phyloP scores from a whole-genome alignment of 2,113 vertebrate species.

The Cyprinodon brontotheroides region DNA sequence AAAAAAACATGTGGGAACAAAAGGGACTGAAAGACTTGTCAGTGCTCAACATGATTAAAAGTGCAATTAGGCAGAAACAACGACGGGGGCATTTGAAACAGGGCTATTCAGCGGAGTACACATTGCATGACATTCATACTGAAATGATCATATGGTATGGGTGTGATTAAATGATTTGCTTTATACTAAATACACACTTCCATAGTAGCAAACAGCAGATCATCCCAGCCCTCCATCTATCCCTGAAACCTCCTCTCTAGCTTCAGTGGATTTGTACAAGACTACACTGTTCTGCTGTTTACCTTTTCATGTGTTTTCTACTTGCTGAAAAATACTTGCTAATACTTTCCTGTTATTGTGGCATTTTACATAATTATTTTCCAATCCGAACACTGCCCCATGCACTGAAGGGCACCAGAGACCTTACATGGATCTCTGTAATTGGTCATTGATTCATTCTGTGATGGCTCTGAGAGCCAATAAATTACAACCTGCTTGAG shows the following conservation, averaged over 20 bases:
- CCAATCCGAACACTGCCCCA: conserved; percentile 40
- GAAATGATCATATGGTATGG: not conserved
- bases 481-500: conserved; percentile 63
- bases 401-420: conserved; percentile 44
- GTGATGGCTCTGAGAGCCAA: conserved; percentile 54
- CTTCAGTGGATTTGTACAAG: conserved; percentile 9
- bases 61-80: conserved; percentile 18
- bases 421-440: conserved; percentile 55
- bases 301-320: not conserved
- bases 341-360: conserved; percentile 21
- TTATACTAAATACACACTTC: conserved; percentile 16
- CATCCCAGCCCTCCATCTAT: not conserved
- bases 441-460: conserved; percentile 80
- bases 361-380: conserved; percentile 73
- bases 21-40: not conserved
- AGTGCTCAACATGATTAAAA: conserved; percentile 13
- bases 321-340: conserved; percentile 31
- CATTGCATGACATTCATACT: not conserved
- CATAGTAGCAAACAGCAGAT: conserved; percentile 11
- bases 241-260: conserved; percentile 12
- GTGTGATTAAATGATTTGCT: conserved; percentile 10
- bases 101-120: not conserved
- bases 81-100: not conserved
- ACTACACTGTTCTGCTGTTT: not conserved
- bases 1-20: not conserved